phyloP scores from a whole-genome alignment of 2,797 vertebrate species.

The Trachops cirrhosus region DNA sequence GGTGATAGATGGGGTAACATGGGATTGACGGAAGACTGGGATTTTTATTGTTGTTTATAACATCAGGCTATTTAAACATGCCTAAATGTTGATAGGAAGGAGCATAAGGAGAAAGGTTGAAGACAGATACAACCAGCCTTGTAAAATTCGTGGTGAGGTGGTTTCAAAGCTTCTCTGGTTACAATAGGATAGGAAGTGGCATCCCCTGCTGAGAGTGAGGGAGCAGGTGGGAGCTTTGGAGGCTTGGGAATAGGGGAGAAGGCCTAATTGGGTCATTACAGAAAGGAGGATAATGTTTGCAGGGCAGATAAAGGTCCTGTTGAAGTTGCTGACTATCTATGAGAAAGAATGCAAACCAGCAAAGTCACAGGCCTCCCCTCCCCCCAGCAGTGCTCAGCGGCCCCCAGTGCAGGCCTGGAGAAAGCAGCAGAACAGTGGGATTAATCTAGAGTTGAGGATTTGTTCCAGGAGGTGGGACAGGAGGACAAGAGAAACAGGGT shows the following conservation, averaged over 20 bases:
- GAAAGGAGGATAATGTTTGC: not conserved
- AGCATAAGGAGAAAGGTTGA: not conserved
- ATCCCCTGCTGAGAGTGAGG: not conserved
- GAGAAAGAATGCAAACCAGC: not conserved
- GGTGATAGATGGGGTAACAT: not conserved
- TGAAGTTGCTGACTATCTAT: not conserved
- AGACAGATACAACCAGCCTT: conserved; percentile 18
- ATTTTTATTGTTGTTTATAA: conserved; percentile 44
- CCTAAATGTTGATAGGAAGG: conserved; percentile 11
- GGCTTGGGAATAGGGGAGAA: not conserved
- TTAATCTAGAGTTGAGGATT: not conserved
- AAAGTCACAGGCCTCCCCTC: not conserved
- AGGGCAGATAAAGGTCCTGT: not conserved
- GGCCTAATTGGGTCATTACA: not conserved
- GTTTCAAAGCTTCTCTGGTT: not conserved
- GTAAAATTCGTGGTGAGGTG: not conserved
- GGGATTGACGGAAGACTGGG: not conserved
- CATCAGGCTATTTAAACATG: conserved; percentile 57
- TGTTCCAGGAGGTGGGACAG: not conserved
- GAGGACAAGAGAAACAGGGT: not conserved
- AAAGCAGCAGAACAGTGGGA: not conserved
- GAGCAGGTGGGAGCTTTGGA: not conserved
- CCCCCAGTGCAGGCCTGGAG: not conserved
- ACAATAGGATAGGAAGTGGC: not conserved
- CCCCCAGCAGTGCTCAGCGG: not conserved